phyloP scores from a whole-genome alignment of 1,140 invertebrate genomes.

The Pantala flavescens region DNA sequence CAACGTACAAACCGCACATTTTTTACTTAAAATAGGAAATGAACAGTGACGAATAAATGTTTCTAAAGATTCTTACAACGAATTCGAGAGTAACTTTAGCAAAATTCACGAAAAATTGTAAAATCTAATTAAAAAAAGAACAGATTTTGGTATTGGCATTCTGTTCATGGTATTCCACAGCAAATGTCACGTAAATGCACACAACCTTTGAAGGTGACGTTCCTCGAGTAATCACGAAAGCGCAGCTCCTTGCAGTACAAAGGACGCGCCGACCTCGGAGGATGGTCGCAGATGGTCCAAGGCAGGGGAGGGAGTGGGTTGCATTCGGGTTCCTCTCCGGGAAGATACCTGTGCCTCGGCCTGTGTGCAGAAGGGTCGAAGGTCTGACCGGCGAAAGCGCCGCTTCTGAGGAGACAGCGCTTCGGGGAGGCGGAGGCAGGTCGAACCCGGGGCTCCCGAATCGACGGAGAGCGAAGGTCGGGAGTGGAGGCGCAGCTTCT shows the following conservation, averaged over 20 bases:
- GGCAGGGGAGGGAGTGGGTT: constrained; percentile 40
- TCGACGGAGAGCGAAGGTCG: constrained; percentile 20
- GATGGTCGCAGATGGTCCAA: constrained; percentile 28
- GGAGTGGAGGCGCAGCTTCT: constrained; percentile 32
- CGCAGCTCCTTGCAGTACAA: neutral
- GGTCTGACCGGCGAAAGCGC: constrained; percentile 50
- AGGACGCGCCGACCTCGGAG: constrained; percentile 10
- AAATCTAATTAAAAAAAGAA: no score
- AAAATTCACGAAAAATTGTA: no score
- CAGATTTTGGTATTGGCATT: neutral
- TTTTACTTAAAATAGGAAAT: no score
- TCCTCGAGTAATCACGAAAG: constrained; percentile 16
- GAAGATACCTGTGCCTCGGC: constrained; percentile 65
- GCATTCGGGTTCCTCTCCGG: constrained; percentile 37
- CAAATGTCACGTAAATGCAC: neutral
- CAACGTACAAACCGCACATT: no score
- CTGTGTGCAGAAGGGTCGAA: constrained; percentile 64
- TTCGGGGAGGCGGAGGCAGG: neutral
- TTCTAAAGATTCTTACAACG: no score
- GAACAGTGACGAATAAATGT: no score
- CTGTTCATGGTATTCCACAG: neutral
- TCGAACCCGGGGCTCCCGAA: neutral
- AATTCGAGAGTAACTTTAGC: no score
- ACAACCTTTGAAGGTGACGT: constrained; percentile 62
- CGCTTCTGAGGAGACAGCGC: neutral